These are phyloP conservation scores for Sphaerophoria taeniata DNA, from an alignment of 2,888 invertebrate genomes.

Conservation along the genomic window DNA sequence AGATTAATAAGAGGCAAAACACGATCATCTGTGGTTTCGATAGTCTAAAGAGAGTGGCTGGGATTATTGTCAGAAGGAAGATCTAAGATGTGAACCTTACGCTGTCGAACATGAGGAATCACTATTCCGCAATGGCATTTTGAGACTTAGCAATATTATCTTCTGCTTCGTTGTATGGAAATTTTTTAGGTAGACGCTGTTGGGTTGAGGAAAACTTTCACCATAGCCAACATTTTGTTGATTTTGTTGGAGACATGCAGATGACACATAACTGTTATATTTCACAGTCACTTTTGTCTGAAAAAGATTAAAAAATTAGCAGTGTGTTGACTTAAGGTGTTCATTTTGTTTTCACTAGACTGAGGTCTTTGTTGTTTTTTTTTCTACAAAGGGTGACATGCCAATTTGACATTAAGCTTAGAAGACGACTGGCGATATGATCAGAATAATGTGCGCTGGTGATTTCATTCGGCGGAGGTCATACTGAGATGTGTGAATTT, in stretches of 20 bases:
- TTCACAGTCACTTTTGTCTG: background rate
- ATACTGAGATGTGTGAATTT: constrained; percentile 44
- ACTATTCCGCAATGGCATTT: constrained; percentile 21
- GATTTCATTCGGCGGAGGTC: constrained; percentile 19
- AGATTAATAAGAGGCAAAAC: constrained; percentile 57
- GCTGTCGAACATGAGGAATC: constrained; percentile 42
- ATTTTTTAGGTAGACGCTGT: constrained; percentile 15
- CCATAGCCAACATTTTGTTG: constrained; percentile 28
- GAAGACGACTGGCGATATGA: background rate
- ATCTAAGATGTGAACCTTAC: constrained; percentile 62
- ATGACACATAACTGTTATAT: constrained; percentile 40
- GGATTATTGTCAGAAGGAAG: constrained; percentile 21
- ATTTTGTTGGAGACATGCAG: constrained; percentile 34
- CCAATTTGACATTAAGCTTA: constrained; percentile 33
- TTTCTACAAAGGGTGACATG: constrained; percentile 33
- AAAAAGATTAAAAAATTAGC: background rate
- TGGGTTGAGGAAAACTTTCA: constrained; percentile 57
- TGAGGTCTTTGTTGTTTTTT: constrained; percentile 14
- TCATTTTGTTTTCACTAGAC: background rate
- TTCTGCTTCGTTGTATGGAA: constrained; percentile 55
- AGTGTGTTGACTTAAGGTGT: background rate
- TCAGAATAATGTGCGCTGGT: background rate
- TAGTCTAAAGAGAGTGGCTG: constrained; percentile 3
- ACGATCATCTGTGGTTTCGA: constrained; percentile 53
- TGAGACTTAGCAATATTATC: constrained; percentile 18